Evolutionary conservation across 2,888 invertebrate species (phyloP), one percentile per base, ranked within the genome.

Genomic region (Cheiracanthium punctorium): DNA sequence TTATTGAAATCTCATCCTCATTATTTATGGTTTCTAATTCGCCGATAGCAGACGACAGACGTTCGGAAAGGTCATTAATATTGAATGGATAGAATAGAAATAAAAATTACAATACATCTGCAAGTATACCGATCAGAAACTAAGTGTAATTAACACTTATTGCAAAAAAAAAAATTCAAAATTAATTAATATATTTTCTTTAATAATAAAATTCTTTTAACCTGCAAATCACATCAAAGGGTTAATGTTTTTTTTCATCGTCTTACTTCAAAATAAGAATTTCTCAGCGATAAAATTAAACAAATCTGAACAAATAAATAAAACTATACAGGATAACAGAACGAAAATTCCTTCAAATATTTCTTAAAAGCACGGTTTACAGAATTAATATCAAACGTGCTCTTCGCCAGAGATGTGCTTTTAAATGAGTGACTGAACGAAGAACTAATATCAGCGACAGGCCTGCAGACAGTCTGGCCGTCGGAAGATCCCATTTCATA

Each of bases 401-500:
- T 58, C 24, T 58, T 2, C 8, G 48, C 58, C 7, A 20, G 24
- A 58, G 58, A 20, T 24, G 24, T 58, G 58, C 58, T n/a, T 58
- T 58, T 58, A 20, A 58, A 20, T 58, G 58, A 58, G 14, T 58
- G 58, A 24, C 24, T 58, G 58, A 58, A 58, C 58, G 58, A 58
- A 58, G 67, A 33, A 69, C 33, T 58, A 37, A 72, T 71, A 73
- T 37, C 75, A 75, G 70, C 75, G 82, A 71, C 64, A 20, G 64
- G 72, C 69, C 72, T 72, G 79, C 84, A 84, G 84, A 84, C 84
- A 65, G 84, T 84, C 84, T 84, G 77, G 77, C 84, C 82, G 75
- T 72, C 73, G 84, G 84, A 77, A 72, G 79, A 73, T 79, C 48
- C 79, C 84, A 84, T 67, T 32, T 67, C 58, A 29, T n/a, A 17